Conservation (phyloP, 2,113 vertebrate genomes). For the Piaya cayana region DNA sequence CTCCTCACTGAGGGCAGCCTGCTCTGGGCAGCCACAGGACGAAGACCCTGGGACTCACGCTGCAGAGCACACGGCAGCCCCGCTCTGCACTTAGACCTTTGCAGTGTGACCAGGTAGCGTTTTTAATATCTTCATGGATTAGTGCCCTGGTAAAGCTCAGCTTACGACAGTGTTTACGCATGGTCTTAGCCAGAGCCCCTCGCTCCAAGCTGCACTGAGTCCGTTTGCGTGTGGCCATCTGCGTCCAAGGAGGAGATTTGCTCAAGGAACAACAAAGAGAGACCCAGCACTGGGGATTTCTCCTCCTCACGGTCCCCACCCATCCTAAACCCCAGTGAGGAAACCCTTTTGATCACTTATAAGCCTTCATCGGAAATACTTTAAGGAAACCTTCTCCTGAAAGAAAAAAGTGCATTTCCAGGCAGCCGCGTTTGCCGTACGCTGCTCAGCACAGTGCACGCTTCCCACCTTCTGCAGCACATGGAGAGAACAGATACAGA, state of each 20-base stretch:
- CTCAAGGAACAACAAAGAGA: neutral
- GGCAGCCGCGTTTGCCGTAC: fast-evolving
- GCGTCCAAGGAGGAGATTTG: neutral
- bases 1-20: neutral
- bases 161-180: neutral
- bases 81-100: neutral
- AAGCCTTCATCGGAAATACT: neutral
- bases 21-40: neutral
- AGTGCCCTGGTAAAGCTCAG: neutral
- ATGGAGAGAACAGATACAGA: neutral
- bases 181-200: neutral
- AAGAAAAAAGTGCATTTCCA: neutral
- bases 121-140: conserved; percentile 12
- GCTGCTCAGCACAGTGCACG: fast-evolving
- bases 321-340: neutral
- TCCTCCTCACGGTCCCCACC: neutral
- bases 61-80: neutral
- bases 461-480: neutral
- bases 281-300: neutral
- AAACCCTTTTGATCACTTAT: neutral
- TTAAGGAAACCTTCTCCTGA: neutral
- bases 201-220: neutral
- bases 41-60: neutral
- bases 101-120: neutral
- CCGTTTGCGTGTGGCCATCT: neutral